Conservation (phyloP, 2,797 vertebrate species). For the Epinephelus awoara region DNA sequence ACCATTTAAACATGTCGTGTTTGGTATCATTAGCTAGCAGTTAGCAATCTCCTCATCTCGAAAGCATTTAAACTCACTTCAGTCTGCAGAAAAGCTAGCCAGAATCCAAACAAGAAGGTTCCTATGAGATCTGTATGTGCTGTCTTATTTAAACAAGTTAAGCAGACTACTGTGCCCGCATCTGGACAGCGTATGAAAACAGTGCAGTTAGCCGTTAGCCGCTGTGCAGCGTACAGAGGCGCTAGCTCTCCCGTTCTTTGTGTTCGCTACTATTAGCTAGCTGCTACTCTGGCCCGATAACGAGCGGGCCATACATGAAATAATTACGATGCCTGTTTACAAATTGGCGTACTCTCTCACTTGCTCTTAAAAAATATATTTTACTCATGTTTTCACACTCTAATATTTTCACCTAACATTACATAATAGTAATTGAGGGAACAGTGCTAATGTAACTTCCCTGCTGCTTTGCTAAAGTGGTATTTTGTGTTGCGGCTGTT, state of each 20-base stretch:
- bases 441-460: neutral
- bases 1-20: conserved; percentile 67
- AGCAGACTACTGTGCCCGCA: conserved; percentile 19
- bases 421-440: fast-evolving
- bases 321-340: conserved; percentile 73
- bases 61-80: conserved; percentile 39
- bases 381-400: neutral
- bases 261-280: conserved; percentile 77
- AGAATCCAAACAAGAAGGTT: neutral
- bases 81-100: conserved; percentile 9
- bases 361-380: conserved; percentile 17
- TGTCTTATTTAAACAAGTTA: neutral
- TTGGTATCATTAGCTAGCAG: conserved; percentile 55
- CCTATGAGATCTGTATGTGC: neutral
- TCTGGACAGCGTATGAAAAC: conserved; percentile 56
- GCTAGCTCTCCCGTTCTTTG: conserved; percentile 81
- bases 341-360: conserved; percentile 47
- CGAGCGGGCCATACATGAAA: conserved; percentile 71
- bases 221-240: conserved; percentile 40
- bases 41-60: conserved; percentile 49
- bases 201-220: conserved; percentile 66
- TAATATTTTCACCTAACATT: neutral
- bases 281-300: conserved; percentile 69
- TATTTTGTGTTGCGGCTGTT: conserved; percentile 58
- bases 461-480: conserved; percentile 28